phyloP scores from a whole-genome alignment of 2,888 invertebrate species.

The Drosophila sordidapex region DNA sequence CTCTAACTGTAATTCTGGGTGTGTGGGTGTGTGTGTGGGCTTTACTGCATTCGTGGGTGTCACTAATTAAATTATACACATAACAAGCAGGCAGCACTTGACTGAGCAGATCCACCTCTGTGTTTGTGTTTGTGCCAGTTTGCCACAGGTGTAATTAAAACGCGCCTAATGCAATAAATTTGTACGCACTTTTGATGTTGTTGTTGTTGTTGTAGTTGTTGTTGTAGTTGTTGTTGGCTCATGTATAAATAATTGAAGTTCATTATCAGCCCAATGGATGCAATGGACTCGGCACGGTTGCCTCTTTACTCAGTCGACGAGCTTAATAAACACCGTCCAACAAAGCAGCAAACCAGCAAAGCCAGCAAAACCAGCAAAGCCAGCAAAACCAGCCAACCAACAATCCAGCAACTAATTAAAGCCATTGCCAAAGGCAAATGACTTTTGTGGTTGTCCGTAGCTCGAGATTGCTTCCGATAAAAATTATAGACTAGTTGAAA shows the following conservation, averaged over 20 bases:
- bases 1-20: conserved; percentile 13
- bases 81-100: conserved; percentile 47
- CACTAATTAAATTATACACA: conserved; percentile 78
- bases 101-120: conserved; percentile 21
- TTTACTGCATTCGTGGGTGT: conserved; percentile 63
- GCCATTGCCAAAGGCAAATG: conserved; percentile 45
- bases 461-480: conserved; percentile 70
- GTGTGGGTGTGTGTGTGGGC: neutral
- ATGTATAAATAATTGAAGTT: conserved; percentile 66
- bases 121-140: conserved; percentile 26
- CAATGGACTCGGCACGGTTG: conserved; percentile 29
- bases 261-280: conserved; percentile 57
- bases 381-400: neutral
- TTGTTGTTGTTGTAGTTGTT: conserved; percentile 7
- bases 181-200: conserved; percentile 31
- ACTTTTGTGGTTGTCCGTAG: conserved; percentile 44
- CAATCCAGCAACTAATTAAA: conserved; percentile 61
- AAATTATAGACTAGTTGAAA: conserved; percentile 73
- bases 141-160: conserved; percentile 77
- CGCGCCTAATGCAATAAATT: conserved; percentile 74
- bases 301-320: neutral
- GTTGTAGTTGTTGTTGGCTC: conserved; percentile 35
- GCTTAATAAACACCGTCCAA: conserved; percentile 6
- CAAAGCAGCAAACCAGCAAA: neutral
- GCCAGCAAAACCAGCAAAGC: neutral